These are phyloP conservation scores for Synergus gifuensis DNA, from an alignment of 2,888 invertebrate genomes.

Conservation along the genomic window DNA sequence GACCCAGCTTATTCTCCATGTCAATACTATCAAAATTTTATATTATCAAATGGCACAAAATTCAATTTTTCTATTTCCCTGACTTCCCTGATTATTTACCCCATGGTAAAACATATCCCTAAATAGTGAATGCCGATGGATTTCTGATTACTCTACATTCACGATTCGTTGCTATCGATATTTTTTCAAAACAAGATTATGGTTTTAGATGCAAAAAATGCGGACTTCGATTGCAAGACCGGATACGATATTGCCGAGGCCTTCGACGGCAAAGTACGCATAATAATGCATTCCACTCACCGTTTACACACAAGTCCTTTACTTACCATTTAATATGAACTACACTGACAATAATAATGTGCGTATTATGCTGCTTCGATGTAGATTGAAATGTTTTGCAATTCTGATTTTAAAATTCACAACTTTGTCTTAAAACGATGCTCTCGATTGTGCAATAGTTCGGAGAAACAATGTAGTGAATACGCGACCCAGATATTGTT, in stretches of 20 bases:
- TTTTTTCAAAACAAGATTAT: slow-evolving; percentile 10
- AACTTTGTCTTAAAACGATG: slow-evolving; percentile 27
- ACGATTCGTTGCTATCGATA: neutral
- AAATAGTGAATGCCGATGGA: neutral
- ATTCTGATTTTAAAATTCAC: neutral
- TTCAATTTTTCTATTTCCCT: too few species aligned
- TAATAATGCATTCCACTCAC: slow-evolving; percentile 21
- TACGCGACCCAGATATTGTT: neutral
- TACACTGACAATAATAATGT: neutral
- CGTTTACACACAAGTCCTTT: neutral
- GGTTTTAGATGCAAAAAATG: slow-evolving; percentile 23
- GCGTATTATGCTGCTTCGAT: slow-evolving; percentile 13
- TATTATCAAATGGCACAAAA: too few species aligned
- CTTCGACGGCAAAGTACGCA: neutral
- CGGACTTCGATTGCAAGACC: slow-evolving; percentile 15
- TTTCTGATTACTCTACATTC: neutral
- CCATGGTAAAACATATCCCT: neutral
- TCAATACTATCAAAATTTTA: neutral
- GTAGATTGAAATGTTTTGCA: slow-evolving; percentile 15
- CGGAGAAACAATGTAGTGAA: neutral
- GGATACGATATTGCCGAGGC: slow-evolving; percentile 25
- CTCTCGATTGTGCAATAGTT: slow-evolving; percentile 13
- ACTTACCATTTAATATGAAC: slow-evolving; percentile 4
- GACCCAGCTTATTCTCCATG: neutral
- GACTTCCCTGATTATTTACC: neutral